phyloP scores from a whole-genome alignment of 2,888 invertebrate species.

The Notodonta dromedarius region DNA sequence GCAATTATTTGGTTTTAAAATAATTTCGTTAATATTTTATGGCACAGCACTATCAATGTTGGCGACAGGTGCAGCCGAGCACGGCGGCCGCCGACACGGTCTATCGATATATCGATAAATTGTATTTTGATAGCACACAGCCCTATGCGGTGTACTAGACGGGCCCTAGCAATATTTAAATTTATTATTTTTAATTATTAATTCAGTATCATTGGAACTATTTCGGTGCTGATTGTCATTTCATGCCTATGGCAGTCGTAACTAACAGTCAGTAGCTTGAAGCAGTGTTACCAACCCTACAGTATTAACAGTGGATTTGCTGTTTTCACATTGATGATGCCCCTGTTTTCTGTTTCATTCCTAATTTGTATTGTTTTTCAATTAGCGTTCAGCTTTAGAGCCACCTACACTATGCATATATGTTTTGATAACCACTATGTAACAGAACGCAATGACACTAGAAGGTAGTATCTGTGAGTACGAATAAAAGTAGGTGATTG shows the following conservation, averaged over 20 bases:
- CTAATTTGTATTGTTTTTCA: constrained; percentile 8
- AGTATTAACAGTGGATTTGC: neutral
- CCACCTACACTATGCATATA: neutral
- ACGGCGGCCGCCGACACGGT: constrained; percentile 46
- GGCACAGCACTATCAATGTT: constrained; percentile 47
- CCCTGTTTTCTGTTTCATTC: constrained; percentile 8
- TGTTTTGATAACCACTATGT: neutral
- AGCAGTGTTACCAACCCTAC: neutral
- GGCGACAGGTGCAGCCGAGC: constrained; percentile 71
- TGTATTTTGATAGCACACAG: constrained; percentile 61
- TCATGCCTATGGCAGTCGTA: too few species aligned
- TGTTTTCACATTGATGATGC: constrained; percentile 3
- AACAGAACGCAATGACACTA: constrained; percentile 5
- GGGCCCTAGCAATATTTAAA: constrained; percentile 16
- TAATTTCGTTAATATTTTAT: constrained; percentile 51
- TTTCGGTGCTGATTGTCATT: neutral
- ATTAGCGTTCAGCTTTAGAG: constrained; percentile 6
- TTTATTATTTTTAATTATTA: neutral
- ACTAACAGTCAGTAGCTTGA: too few species aligned
- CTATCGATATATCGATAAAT: constrained; percentile 70
- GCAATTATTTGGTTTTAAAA: constrained; percentile 21
- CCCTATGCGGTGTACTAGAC: constrained; percentile 43
- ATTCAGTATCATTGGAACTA: neutral
- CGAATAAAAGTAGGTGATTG: too few species aligned
- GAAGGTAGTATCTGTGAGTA: too few species aligned